Evolutionary conservation across 2,113 vertebrate species (phyloP).

Genomic region (Brachypteracias leptosomus): DNA sequence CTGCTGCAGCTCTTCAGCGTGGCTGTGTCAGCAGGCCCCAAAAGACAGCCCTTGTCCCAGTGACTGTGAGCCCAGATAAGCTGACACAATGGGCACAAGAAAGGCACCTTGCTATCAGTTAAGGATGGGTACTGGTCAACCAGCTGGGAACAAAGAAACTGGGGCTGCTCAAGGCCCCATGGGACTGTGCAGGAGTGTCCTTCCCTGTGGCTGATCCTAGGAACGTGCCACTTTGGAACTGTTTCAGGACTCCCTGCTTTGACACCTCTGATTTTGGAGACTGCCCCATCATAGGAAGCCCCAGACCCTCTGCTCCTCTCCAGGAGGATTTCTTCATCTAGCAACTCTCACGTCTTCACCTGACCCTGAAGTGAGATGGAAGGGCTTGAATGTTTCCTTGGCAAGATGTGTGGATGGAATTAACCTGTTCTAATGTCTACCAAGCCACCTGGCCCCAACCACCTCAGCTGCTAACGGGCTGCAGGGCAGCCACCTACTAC

Average conservation of each 20-base stretch:
- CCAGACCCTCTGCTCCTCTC: not conserved
- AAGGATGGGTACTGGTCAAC: not conserved
- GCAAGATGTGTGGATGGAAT: slow-evolving; percentile 35
- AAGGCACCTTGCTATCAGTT: not conserved
- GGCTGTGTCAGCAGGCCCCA: not conserved
- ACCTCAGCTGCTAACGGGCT: not conserved
- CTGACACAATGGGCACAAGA: not conserved
- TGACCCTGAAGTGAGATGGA: not conserved
- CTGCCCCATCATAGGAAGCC: not conserved
- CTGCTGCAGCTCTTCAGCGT: not conserved
- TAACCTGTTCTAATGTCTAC: not conserved
- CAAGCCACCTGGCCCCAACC: not conserved
- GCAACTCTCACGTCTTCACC: not conserved
- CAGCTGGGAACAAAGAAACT: not conserved
- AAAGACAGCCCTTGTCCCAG: not conserved
- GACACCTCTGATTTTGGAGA: not conserved
- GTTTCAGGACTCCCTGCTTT: not conserved
- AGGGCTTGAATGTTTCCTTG: slow-evolving; percentile 17
- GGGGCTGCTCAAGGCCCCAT: not conserved
- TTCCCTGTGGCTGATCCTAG: not conserved
- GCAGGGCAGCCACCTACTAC: not conserved
- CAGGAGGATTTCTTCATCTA: not conserved
- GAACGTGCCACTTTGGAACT: not conserved
- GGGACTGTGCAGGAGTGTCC: not conserved
- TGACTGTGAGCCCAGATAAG: not conserved